These are phyloP conservation scores for Margaritifera margaritifera DNA, from an alignment of 2,888 invertebrate species.

Conservation along the genomic window DNA sequence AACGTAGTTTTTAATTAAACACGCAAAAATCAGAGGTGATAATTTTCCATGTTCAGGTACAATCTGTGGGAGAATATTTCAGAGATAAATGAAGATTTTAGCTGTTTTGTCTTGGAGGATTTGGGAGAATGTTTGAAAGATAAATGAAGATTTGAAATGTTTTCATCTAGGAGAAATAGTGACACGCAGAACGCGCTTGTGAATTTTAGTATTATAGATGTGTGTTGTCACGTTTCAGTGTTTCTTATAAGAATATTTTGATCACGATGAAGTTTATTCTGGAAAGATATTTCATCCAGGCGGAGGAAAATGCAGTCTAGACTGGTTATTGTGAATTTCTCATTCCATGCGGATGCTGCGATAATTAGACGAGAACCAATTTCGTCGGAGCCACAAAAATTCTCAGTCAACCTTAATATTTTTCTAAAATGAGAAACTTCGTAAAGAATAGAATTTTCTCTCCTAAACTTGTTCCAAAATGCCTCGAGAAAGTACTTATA, in stretches of 20 bases:
- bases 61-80: no score
- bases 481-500: slow-evolving; percentile 55
- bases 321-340: slow-evolving; percentile 22
- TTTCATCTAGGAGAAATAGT: no score
- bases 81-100: no score
- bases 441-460: slow-evolving; percentile 23
- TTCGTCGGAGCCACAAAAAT: slow-evolving; percentile 26
- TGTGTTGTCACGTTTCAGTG: no score
- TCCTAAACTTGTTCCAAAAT: slow-evolving; percentile 40
- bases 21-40: no score
- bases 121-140: no score
- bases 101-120: no score
- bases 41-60: no score
- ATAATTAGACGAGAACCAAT: slow-evolving; percentile 11
- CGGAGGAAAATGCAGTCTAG: slow-evolving; percentile 35
- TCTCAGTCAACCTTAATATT: slow-evolving; percentile 19
- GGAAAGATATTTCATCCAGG: slow-evolving; percentile 25
- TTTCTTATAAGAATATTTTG: not conserved
- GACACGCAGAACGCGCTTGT: no score
- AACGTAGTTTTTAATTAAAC: no score
- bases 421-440: slow-evolving; percentile 37
- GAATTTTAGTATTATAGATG: no score
- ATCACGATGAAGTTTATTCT: slow-evolving; percentile 24
- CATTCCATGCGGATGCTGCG: slow-evolving; percentile 27
- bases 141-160: no score